Conservation (phyloP, 2,888 invertebrate species). For the Mantis religiosa region DNA sequence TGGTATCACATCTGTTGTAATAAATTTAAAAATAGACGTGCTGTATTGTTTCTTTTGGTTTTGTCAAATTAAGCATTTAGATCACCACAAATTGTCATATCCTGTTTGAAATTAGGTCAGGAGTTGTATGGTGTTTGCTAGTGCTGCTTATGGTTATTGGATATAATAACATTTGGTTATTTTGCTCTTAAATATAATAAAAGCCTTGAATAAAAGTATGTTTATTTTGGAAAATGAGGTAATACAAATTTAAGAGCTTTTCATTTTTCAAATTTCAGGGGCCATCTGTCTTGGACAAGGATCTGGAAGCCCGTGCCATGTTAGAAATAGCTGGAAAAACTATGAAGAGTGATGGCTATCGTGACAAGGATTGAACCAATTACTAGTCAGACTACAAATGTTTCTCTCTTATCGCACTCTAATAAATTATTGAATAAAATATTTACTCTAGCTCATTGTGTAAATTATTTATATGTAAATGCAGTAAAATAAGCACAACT, state of each 20-base stretch:
- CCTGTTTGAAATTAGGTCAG: too few relatives aligned
- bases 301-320: conserved; percentile 77
- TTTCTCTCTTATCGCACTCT: background rate
- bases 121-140: too few relatives aligned
- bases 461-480: background rate
- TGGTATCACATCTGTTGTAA: too few relatives aligned
- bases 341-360: conserved; percentile 80
- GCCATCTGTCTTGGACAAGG: conserved; percentile 50
- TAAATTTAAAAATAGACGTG: too few relatives aligned
- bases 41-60: too few relatives aligned
- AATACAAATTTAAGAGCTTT: background rate
- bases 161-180: background rate
- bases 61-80: too few relatives aligned
- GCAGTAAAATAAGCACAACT: background rate
- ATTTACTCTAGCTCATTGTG: background rate
- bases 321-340: conserved; percentile 77
- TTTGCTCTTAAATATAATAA: background rate
- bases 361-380: conserved; percentile 42
- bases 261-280: background rate
- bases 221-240: background rate
- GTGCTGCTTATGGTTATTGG: too few relatives aligned
- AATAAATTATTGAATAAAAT: background rate
- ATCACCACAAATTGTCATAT: too few relatives aligned
- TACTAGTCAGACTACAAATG: background rate
- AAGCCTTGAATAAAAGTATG: background rate